phyloP scores from a whole-genome alignment of 2,113 vertebrate genomes.

The Scortum barcoo region DNA sequence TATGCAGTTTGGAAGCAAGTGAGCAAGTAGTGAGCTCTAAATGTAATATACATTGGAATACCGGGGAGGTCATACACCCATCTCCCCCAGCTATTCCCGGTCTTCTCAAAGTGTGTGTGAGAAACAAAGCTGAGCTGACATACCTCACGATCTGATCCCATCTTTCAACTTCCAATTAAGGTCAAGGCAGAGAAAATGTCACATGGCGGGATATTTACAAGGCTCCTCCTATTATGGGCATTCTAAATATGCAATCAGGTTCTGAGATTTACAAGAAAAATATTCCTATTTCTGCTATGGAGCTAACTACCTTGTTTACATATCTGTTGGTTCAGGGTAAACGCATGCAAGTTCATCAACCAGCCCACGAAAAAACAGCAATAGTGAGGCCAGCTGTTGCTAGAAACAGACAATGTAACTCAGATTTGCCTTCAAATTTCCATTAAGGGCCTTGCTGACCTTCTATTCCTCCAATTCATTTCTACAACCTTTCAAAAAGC shows the following conservation, averaged over 20 bases:
- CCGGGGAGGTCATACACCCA: constrained; percentile 6
- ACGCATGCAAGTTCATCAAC: constrained; percentile 15
- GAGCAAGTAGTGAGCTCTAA: not conserved
- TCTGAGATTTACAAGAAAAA: constrained; percentile 35
- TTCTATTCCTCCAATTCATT: not conserved
- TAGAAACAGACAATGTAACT: not conserved
- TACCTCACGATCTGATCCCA: constrained; percentile 49
- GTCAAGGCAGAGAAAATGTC: constrained; percentile 64
- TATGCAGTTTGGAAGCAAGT: constrained; percentile 8
- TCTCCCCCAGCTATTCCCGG: constrained; percentile 9
- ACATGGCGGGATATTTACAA: constrained; percentile 38
- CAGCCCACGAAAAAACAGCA: constrained; percentile 23
- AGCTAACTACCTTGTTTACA: constrained; percentile 31
- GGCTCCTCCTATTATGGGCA: constrained; percentile 28
- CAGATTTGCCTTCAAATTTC: not conserved
- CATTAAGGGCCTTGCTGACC: not conserved
- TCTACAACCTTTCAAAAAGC: constrained; percentile 11
- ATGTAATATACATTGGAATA: constrained; percentile 12
- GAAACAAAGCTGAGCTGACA: constrained; percentile 52
- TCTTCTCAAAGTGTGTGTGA: constrained; percentile 39
- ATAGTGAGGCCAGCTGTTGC: not conserved
- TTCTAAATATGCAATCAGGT: constrained; percentile 47
- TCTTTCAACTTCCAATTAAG: constrained; percentile 76
- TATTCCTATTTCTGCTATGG: not conserved
- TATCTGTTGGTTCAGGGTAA: constrained; percentile 24